A percentile compares a stretch with the other conserved stretches of the same genome.
Conservation (phyloP, 2,888 invertebrate genomes). For the Axea sp. region DNA sequence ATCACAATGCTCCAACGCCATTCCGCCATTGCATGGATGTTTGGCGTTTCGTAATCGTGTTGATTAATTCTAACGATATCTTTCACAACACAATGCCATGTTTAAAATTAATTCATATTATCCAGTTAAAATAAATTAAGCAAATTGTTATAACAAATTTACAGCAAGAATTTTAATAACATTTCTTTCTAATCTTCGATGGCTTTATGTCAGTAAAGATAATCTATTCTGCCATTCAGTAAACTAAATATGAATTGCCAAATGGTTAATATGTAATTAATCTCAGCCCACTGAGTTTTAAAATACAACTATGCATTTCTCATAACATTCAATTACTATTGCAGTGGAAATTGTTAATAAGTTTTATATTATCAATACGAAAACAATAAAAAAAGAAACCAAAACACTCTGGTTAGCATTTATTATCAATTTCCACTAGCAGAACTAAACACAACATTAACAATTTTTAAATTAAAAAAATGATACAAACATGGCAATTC, state of each 20-base stretch:
- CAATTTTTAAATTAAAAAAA: conserved; percentile 14
- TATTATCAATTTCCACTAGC: conserved; percentile 27
- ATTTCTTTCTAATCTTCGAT: background rate
- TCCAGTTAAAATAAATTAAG: no score
- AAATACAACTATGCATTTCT: conserved; percentile 16
- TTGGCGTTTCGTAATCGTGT: conserved; percentile 69
- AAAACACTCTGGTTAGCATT: no score
- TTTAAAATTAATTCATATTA: no score
- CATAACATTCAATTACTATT: conserved; percentile 24
- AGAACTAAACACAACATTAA: conserved; percentile 14
- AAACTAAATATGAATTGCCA: conserved; percentile 75
- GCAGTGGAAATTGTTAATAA: conserved; percentile 17
- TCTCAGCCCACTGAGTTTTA: conserved; percentile 66
- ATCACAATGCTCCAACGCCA: conserved; percentile 75
- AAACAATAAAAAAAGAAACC: no score
- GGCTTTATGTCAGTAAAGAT: conserved; percentile 25
- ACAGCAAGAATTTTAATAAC: no score
- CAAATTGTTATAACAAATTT: no score
- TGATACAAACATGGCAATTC: conserved; percentile 68
- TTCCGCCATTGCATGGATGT: conserved; percentile 70
- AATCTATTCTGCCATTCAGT: conserved; percentile 41
- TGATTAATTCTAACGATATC: conserved; percentile 65
- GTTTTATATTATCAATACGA: no score
- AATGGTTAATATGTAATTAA: conserved; percentile 66
- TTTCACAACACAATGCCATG: conserved; percentile 63